Evolutionary conservation across 2,888 invertebrate genomes (phyloP).

Genomic region (Hirtodrosophila cameraria): DNA sequence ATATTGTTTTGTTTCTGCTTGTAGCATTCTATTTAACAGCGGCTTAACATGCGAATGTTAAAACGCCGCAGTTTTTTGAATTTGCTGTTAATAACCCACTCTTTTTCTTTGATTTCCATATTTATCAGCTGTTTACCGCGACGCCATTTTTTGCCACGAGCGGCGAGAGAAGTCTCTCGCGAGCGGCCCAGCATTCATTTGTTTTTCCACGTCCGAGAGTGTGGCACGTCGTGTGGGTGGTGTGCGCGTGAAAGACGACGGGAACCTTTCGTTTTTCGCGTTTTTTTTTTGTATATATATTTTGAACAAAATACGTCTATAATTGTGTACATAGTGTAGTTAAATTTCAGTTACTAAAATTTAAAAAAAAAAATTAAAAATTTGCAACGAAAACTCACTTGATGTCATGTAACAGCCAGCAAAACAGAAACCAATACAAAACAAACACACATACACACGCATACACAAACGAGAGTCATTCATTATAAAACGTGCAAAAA

Average conservation of each 20-base stretch:
- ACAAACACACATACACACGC: too few relatives aligned
- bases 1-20: too few relatives aligned
- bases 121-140: too few relatives aligned
- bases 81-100: too few relatives aligned
- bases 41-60: too few relatives aligned
- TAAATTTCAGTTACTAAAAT: constrained; percentile 50
- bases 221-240: constrained; percentile 64
- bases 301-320: constrained; percentile 59
- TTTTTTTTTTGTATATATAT: constrained; percentile 73
- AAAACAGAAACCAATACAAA: constrained; percentile 52
- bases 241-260: constrained; percentile 64
- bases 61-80: too few relatives aligned
- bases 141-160: too few relatives aligned
- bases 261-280: constrained; percentile 70
- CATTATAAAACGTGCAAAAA: constrained; percentile 58
- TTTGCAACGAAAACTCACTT: constrained; percentile 26
- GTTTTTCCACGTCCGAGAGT: constrained; percentile 61
- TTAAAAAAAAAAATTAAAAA: constrained; percentile 20
- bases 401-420: constrained; percentile 66
- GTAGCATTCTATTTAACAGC: too few relatives aligned
- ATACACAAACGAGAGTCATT: constrained; percentile 48
- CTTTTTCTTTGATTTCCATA: too few relatives aligned
- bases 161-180: constrained; percentile 41
- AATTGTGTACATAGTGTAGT: constrained; percentile 65
- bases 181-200: constrained; percentile 47